phyloP scores from a whole-genome alignment of 1,140 invertebrate species.

The Melipona quadrifasciata region DNA sequence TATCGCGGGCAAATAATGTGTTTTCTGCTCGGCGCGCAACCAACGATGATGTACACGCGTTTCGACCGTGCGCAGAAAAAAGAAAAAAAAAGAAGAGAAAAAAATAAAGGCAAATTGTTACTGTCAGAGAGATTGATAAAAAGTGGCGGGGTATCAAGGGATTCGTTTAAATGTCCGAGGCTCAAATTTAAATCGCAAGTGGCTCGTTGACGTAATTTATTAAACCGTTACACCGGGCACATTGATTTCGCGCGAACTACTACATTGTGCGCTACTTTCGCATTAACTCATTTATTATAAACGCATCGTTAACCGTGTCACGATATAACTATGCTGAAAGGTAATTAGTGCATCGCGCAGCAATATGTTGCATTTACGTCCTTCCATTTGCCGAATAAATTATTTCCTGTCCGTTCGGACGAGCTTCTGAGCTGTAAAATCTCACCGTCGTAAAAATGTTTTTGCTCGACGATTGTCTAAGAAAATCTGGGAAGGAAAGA shows the following conservation, averaged over 20 bases:
- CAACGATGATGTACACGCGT: neutral
- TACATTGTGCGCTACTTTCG: neutral
- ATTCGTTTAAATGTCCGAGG: neutral
- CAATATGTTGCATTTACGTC: constrained; percentile 12
- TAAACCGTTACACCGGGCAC: neutral
- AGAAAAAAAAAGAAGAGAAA: neutral
- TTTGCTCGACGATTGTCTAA: neutral
- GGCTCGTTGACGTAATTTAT: constrained; percentile 1
- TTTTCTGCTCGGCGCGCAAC: neutral
- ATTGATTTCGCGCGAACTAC: neutral
- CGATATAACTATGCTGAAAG: constrained; percentile 4
- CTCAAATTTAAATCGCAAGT: constrained; percentile 5
- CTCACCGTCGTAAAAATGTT: neutral
- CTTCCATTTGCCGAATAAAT: constrained; percentile 20
- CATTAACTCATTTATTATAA: constrained; percentile 29
- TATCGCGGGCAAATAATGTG: neutral
- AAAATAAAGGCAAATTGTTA: neutral
- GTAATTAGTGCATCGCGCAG: constrained; percentile 25
- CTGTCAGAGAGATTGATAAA: neutral
- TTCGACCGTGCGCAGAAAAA: neutral
- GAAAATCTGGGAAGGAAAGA: no score
- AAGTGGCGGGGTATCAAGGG: neutral
- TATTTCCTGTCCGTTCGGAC: constrained; percentile 7
- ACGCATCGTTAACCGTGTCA: neutral
- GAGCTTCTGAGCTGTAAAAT: neutral